These are phyloP conservation scores for Globodera ellingtonae DNA, from an alignment of 1,140 invertebrate genomes.

Conservation along the genomic window DNA sequence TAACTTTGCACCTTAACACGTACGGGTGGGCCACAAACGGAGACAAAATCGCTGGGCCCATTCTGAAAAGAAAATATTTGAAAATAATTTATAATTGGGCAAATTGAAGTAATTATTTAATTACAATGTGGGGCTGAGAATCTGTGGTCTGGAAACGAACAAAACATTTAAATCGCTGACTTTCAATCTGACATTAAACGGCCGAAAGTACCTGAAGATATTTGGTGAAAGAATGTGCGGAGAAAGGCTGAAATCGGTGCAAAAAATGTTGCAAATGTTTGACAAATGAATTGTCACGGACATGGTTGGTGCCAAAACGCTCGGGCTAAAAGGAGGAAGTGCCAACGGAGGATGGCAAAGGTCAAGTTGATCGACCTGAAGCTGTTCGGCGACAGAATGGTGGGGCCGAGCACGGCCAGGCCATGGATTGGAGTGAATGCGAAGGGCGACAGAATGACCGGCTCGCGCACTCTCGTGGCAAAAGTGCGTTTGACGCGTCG, in stretches of 20 bases:
- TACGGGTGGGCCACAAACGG: not conserved
- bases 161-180: too few relatives aligned
- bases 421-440: slow-evolving; percentile 12
- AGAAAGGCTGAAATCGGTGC: slow-evolving; percentile 4
- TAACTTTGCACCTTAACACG: not conserved
- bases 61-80: not conserved
- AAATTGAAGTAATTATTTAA: not conserved
- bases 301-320: slow-evolving; percentile 28
- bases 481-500: slow-evolving; percentile 25
- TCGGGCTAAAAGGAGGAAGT: slow-evolving; percentile 16
- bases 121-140: slow-evolving; percentile 25
- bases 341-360: not conserved
- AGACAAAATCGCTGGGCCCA: not conserved
- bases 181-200: too few relatives aligned
- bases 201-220: slow-evolving; percentile 8
- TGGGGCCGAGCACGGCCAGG: slow-evolving; percentile 23
- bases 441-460: slow-evolving; percentile 35
- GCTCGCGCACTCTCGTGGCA: not conserved
- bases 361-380: slow-evolving; percentile 14
- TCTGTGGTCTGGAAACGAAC: slow-evolving; percentile 13
- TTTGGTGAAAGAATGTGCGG: slow-evolving; percentile 20
- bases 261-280: not conserved
- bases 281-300: not conserved
- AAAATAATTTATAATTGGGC: not conserved
- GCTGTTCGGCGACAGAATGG: slow-evolving; percentile 34